Percentiles rank a stretch among this genome's conserved stretches.
These are phyloP conservation scores for Eupithecia centaureata DNA, from an alignment of 2,888 invertebrate species.

Conservation along the genomic window DNA sequence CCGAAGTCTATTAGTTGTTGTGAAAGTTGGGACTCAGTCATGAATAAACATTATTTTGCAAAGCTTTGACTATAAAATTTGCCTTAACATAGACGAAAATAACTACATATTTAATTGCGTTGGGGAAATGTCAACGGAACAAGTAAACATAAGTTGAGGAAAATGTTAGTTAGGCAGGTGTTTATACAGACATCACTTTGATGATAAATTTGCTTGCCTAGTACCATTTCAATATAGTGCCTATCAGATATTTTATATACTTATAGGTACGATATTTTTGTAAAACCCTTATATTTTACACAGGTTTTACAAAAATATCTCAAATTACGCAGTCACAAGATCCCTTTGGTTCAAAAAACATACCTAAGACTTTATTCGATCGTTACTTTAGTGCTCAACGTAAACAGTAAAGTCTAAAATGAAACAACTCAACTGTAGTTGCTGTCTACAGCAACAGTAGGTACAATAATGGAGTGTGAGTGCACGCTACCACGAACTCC, in stretches of 20 bases:
- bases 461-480: not conserved
- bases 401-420: not conserved
- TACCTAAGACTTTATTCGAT: not conserved
- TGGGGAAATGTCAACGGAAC: not conserved
- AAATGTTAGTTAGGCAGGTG: too few species aligned
- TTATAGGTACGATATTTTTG: too few species aligned
- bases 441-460: not conserved
- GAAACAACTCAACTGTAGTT: not conserved
- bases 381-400: not conserved
- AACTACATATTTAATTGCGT: not conserved
- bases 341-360: not conserved
- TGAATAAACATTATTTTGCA: not conserved
- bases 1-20: not conserved
- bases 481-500: not conserved
- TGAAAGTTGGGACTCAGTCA: not conserved
- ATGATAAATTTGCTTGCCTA: not conserved
- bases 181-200: not conserved
- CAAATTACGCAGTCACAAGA: not conserved
- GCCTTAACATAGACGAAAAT: not conserved
- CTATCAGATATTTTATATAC: too few species aligned
- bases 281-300: too few species aligned
- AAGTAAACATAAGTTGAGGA: not conserved
- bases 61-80: not conserved
- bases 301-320: not conserved
- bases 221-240: not conserved